Base-by-base conservation (phyloP, 1,140 invertebrate genomes). In the Tigriopus japonicus region DNA sequence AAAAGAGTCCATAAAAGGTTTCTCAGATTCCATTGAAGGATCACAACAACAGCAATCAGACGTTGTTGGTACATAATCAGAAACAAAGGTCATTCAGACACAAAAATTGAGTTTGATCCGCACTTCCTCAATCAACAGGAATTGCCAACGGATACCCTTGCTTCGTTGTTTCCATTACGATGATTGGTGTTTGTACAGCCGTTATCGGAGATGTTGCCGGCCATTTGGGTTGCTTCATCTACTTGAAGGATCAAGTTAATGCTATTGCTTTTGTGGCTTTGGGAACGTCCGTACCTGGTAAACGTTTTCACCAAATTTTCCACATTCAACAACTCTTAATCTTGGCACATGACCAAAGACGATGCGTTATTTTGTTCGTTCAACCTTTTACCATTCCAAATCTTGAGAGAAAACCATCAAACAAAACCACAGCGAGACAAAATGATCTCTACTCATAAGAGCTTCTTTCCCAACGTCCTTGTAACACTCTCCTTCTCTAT, bases 141-240 rank as follows among this genome's bases (percentile, higher is more conserved):
- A 58, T 58, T 58, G 55, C 55, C 55, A 58, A 58, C 28, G 81
- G 81, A 23, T 83, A 81, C 77, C 68, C 77, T 1, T 81, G 78
- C 64, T 83, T 83, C 67, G 65, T 72, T 40, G 71, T 76, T 9
- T 78, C 78, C 42, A 82, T 83, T 54, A 23, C 76, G 0, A 67
- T 74, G 56, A 81, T 83, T 68, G 81, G 81, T 52, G 3, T 81
- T 15, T 67, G 83, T 59, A 83, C 81, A 1, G 79, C 80, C 51
- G 45, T 60, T 51, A 60, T 52, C 15, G 59, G 59, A 12, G 59
- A 61, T 53, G 59, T 61, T 15, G 59, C 59, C 6, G 88, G 88
- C 2, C 86, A 92, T 72, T 95, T 98, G 69, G 95, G 95, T 63
- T 97, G 92, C 70, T 95, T 88, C n/a, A 78, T 97, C 24, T 92